These are phyloP conservation scores for Acanthaster planci DNA, from an alignment of 35 echinoderm and acorn worm genomes.

Conservation along the genomic window DNA sequence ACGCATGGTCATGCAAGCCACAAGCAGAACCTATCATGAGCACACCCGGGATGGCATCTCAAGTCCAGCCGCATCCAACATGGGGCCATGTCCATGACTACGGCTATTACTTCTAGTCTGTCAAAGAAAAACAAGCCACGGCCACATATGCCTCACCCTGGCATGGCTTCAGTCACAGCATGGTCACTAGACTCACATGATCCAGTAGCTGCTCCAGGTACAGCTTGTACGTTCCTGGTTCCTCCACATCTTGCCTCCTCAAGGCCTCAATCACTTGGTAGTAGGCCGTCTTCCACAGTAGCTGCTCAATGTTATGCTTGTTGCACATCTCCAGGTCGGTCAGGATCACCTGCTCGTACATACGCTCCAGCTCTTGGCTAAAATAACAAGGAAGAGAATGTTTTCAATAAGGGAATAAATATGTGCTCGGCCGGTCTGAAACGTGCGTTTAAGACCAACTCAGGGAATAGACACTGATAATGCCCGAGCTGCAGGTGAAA, in stretches of 20 bases:
- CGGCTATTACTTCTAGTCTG: too few species aligned
- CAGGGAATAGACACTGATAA: too few species aligned
- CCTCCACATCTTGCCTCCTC: conserved; percentile 53
- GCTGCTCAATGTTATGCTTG: conserved; percentile 86
- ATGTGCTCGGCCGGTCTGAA: too few species aligned
- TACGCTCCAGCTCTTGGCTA: conserved; percentile 88
- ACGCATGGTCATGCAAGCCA: too few species aligned
- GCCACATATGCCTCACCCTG: not conserved
- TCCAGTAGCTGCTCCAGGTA: conserved; percentile 69
- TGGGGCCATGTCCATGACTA: too few species aligned
- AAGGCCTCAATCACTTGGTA: conserved; percentile 73
- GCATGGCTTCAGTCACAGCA: not conserved
- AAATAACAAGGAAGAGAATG: too few species aligned
- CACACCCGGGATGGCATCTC: too few species aligned
- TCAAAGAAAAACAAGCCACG: not conserved
- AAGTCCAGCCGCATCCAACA: too few species aligned
- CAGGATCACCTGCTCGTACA: conserved; percentile 85
- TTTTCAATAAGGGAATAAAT: too few species aligned
- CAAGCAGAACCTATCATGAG: too few species aligned
- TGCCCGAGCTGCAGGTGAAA: too few species aligned
- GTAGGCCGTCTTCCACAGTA: conserved; percentile 94
- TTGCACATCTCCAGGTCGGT: conserved; percentile 76
- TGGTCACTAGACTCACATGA: conserved; percentile 54
- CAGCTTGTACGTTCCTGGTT: conserved; percentile 54
- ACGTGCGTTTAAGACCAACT: too few species aligned